These are phyloP conservation scores for Bombus sibiricus DNA, from an alignment of 1,140 invertebrate species.

Conservation along the genomic window DNA sequence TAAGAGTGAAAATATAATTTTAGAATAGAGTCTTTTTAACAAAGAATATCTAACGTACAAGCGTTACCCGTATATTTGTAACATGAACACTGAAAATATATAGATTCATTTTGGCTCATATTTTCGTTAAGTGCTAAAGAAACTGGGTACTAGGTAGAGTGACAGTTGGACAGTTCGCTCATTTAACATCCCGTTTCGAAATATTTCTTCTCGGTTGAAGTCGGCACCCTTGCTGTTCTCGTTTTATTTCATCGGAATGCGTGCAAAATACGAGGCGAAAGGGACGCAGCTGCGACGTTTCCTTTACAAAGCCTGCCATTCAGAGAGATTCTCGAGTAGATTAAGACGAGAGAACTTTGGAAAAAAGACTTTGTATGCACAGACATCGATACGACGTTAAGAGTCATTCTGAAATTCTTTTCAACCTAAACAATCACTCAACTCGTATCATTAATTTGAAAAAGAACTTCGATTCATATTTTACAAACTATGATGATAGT, in stretches of 20 bases:
- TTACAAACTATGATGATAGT: not conserved
- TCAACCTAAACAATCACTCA: not conserved
- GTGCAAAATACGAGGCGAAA: slow-evolving; percentile 66
- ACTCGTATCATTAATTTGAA: not conserved
- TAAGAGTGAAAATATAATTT: slow-evolving; percentile 8
- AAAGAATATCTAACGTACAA: slow-evolving; percentile 13
- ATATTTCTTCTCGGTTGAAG: slow-evolving; percentile 73
- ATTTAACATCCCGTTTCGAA: slow-evolving; percentile 78
- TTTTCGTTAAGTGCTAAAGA: slow-evolving; percentile 71
- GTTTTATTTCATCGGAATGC: slow-evolving; percentile 73
- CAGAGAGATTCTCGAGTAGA: slow-evolving; percentile 69
- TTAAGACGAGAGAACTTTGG: slow-evolving; percentile 52
- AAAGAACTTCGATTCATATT: not conserved
- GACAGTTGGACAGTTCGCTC: slow-evolving; percentile 79
- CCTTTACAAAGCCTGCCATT: slow-evolving; percentile 75
- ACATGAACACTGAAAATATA: slow-evolving; percentile 46
- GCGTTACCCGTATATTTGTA: slow-evolving; percentile 47
- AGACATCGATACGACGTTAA: not conserved
- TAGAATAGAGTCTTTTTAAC: slow-evolving; percentile 5
- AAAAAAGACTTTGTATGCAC: not conserved
- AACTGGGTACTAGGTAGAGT: slow-evolving; percentile 71
- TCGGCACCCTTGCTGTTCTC: slow-evolving; percentile 59
- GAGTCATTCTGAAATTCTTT: not conserved
- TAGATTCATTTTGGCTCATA: slow-evolving; percentile 56
- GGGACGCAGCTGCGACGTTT: slow-evolving; percentile 72